phyloP scores from a whole-genome alignment of 2,888 invertebrate genomes.

The Drosophila subquinaria region DNA sequence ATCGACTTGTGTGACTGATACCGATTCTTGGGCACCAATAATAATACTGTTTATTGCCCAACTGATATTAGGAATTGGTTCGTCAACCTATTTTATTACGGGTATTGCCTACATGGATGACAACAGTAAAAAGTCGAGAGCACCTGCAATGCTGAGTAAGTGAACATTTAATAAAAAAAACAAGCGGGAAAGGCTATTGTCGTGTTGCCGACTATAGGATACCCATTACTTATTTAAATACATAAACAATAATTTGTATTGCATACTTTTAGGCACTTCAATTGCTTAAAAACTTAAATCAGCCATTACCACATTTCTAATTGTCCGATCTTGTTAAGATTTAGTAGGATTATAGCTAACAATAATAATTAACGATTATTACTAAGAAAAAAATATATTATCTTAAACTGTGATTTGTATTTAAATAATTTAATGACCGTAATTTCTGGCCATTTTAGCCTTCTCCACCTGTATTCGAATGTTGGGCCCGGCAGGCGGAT shows the following conservation, averaged over 20 bases:
- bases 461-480: conserved; percentile 89
- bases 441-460: conserved; percentile 83
- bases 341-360: too few species aligned
- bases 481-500: conserved; percentile 87
- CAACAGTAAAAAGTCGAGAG: conserved; percentile 89
- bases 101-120: conserved; percentile 91
- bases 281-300: too few species aligned
- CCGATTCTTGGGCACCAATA: conserved; percentile 85
- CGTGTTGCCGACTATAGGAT: too few species aligned
- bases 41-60: conserved; percentile 87
- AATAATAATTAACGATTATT: too few species aligned
- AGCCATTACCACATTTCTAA: too few species aligned
- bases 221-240: too few species aligned
- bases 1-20: conserved; percentile 31
- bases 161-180: neutral
- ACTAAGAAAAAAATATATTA: too few species aligned
- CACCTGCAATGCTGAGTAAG: conserved; percentile 88
- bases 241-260: too few species aligned
- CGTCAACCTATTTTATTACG: conserved; percentile 88
- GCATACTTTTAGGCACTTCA: too few species aligned
- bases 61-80: conserved; percentile 89
- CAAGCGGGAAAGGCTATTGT: too few species aligned
- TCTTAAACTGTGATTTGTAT: too few species aligned
- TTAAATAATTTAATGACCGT: neutral
- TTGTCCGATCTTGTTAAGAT: too few species aligned